These are phyloP conservation scores for Eilema griseolum DNA, from an alignment of 2,888 invertebrate species.

Conservation along the genomic window DNA sequence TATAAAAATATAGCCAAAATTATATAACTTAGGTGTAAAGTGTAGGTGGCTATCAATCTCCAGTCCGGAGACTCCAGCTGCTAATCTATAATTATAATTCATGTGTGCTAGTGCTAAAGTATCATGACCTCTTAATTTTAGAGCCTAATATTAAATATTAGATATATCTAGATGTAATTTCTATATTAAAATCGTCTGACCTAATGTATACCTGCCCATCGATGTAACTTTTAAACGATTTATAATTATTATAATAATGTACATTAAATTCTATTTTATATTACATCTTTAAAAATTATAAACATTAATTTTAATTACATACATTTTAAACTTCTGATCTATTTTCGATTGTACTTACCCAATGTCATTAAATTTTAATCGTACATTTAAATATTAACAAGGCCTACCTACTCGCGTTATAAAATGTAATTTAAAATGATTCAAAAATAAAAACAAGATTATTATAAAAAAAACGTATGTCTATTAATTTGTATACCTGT, in stretches of 20 bases:
- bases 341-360: conserved; percentile 76
- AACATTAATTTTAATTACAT: conserved; percentile 79
- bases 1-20: conserved; percentile 68
- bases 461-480: conserved; percentile 65
- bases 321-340: conserved; percentile 65
- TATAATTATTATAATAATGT: conserved; percentile 71
- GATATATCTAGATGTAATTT: conserved; percentile 53
- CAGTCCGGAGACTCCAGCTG: conserved; percentile 61
- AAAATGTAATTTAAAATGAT: conserved; percentile 78
- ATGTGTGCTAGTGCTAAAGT: conserved; percentile 66
- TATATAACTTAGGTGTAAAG: conserved; percentile 68
- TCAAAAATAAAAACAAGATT: conserved; percentile 73
- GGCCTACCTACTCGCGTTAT: conserved; percentile 74
- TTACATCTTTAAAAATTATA: conserved; percentile 73
- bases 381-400: conserved; percentile 75
- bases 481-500: conserved; percentile 54
- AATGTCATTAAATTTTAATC: conserved; percentile 64
- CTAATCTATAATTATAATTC: conserved; percentile 62
- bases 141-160: conserved; percentile 66
- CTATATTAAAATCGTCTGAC: conserved; percentile 57
- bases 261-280: conserved; percentile 79
- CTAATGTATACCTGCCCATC: conserved; percentile 64
- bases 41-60: conserved; percentile 63
- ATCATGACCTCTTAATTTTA: conserved; percentile 75
- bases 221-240: conserved; percentile 65